A percentile compares a stretch with the other conserved stretches of the same genome.
Evolutionary conservation across 2,888 invertebrate species (phyloP).

Genomic region (Pristionchus arcanus): DNA sequence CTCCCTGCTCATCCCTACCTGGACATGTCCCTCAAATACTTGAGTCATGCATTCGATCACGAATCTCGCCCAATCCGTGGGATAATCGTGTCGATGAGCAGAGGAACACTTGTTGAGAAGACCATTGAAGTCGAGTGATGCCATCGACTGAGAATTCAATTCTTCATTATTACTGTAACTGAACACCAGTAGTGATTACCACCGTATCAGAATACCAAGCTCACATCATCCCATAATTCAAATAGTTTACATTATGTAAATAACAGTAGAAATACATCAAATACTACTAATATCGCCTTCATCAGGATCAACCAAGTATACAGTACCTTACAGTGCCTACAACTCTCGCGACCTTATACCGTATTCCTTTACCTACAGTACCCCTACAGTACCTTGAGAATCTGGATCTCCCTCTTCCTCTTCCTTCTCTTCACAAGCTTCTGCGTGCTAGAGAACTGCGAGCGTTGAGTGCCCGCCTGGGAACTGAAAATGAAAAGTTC

Average conservation of each 20-base stretch:
- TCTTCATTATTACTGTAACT: not conserved
- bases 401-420: slow-evolving; percentile 25
- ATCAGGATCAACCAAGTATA: too few relatives aligned
- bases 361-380: not conserved
- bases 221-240: too few relatives aligned
- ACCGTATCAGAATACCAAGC: too few relatives aligned
- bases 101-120: not conserved
- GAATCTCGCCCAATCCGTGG: slow-evolving; percentile 12
- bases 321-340: not conserved
- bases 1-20: not conserved
- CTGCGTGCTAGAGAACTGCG: not conserved
- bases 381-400: slow-evolving; percentile 3
- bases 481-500: not conserved
- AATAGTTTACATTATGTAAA: too few relatives aligned
- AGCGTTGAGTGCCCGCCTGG: not conserved
- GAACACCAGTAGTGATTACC: too few relatives aligned
- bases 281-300: too few relatives aligned
- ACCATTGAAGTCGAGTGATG: not conserved
- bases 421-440: slow-evolving; percentile 6
- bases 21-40: not conserved
- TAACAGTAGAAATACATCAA: too few relatives aligned
- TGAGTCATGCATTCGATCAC: slow-evolving; percentile 38
- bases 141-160: not conserved
- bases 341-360: not conserved
- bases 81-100: not conserved